Evolutionary conservation across 2,888 invertebrate genomes (phyloP).

Genomic region (Lycophotia porphyrea): DNA sequence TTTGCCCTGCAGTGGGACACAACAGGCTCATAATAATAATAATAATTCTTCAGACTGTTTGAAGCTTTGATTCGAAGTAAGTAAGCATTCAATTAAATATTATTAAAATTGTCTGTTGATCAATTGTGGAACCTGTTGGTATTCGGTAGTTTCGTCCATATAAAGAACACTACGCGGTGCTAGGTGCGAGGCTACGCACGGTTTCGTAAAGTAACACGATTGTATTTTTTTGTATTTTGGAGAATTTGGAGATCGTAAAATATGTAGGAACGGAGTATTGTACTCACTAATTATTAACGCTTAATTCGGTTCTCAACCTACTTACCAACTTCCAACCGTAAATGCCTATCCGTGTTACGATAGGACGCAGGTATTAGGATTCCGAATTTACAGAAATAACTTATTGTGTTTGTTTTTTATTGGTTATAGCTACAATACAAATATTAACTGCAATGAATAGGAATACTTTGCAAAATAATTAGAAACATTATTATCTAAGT

Average conservation of each 20-base stretch:
- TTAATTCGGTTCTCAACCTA: neutral
- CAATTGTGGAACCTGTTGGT: neutral
- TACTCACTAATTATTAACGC: neutral
- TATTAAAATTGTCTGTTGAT: slow-evolving; percentile 5
- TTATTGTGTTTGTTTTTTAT: neutral
- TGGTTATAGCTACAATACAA: neutral
- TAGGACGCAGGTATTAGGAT: neutral
- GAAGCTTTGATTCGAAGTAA: neutral
- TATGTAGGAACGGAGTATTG: neutral
- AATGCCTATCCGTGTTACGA: slow-evolving; percentile 16
- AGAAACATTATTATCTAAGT: neutral
- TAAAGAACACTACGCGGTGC: neutral
- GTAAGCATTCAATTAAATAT: neutral
- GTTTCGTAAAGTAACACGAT: neutral
- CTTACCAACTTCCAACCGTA: neutral
- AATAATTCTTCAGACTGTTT: slow-evolving; percentile 8
- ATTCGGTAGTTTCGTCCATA: neutral
- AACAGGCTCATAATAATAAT: too few relatives aligned
- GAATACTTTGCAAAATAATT: neutral
- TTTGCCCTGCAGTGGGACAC: too few relatives aligned
- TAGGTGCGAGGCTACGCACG: neutral
- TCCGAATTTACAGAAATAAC: slow-evolving; percentile 10
- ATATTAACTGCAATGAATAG: slow-evolving; percentile 5
- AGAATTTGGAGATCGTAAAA: neutral
- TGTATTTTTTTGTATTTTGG: neutral